Percentiles rank a stretch among this genome's conserved stretches.
Evolutionary conservation across 2,888 invertebrate species (phyloP).

Genomic region (Danaus chrysippus): DNA sequence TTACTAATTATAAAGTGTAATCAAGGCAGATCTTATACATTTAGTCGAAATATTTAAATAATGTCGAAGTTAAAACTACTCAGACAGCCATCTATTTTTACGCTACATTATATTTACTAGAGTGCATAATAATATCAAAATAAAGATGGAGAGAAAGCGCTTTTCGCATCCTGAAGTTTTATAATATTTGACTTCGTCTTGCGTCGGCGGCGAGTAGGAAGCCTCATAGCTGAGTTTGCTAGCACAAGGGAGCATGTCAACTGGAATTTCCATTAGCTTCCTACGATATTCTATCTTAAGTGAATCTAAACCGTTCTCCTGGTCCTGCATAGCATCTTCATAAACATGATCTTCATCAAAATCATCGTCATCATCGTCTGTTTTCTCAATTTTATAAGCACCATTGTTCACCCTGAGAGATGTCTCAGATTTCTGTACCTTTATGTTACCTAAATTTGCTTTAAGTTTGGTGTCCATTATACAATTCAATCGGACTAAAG

Average conservation of each 20-base stretch:
- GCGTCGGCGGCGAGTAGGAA: slow-evolving; percentile 65
- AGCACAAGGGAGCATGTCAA: slow-evolving; percentile 63
- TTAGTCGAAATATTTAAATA: neutral
- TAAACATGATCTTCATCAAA: slow-evolving; percentile 57
- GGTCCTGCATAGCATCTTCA: slow-evolving; percentile 68
- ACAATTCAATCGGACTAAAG: slow-evolving; percentile 84
- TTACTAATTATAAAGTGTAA: slow-evolving; percentile 16
- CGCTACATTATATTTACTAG: slow-evolving; percentile 48
- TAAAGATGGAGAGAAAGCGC: slow-evolving; percentile 34
- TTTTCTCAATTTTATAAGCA: slow-evolving; percentile 42
- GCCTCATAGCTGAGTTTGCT: slow-evolving; percentile 59
- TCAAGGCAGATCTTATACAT: slow-evolving; percentile 37
- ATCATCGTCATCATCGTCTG: slow-evolving; percentile 57
- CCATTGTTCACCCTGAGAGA: slow-evolving; percentile 34
- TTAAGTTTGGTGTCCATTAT: slow-evolving; percentile 75
- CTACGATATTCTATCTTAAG: slow-evolving; percentile 58
- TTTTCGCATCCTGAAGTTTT: slow-evolving; percentile 53
- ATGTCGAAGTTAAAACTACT: slow-evolving; percentile 2
- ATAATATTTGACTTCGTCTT: slow-evolving; percentile 71
- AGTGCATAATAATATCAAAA: slow-evolving; percentile 37
- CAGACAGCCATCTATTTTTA: slow-evolving; percentile 20
- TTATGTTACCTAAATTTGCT: slow-evolving; percentile 43
- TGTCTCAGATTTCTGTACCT: slow-evolving; percentile 42
- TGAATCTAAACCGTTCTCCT: slow-evolving; percentile 53
- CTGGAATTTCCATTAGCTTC: slow-evolving; percentile 61